A percentile compares a stretch with the other conserved stretches of the same genome.
Evolutionary conservation across 2,113 vertebrate genomes (phyloP).

Genomic region (Lontra canadensis): DNA sequence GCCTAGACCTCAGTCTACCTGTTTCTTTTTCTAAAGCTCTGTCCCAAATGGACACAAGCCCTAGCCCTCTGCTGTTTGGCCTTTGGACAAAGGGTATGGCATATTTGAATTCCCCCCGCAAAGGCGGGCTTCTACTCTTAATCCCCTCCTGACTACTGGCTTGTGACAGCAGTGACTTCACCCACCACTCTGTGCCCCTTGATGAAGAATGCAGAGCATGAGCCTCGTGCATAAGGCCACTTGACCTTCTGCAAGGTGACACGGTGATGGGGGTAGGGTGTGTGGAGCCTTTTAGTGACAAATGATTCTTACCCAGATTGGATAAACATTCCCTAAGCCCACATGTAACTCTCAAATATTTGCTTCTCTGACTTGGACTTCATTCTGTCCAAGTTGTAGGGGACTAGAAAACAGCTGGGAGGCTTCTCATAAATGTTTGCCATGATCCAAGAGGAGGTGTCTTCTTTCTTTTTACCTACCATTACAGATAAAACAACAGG

Average conservation of each 20-base stretch:
- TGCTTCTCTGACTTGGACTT: conserved; percentile 54
- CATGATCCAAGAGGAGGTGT: neutral
- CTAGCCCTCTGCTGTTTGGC: neutral
- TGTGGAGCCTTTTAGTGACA: conserved; percentile 50
- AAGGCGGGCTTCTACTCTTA: neutral
- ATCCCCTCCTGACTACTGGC: neutral
- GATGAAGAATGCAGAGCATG: conserved; percentile 70
- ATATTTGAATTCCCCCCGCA: neutral
- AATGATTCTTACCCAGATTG: conserved; percentile 53
- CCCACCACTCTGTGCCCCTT: neutral
- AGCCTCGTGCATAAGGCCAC: conserved; percentile 53
- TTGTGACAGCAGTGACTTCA: neutral
- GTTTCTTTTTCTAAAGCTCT: conserved; percentile 37
- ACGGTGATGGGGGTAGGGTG: neutral
- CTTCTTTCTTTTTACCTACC: neutral
- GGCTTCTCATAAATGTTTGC: conserved; percentile 29
- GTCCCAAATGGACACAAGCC: neutral
- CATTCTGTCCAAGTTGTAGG: conserved; percentile 33
- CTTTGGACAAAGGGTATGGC: neutral
- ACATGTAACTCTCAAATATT: conserved; percentile 64
- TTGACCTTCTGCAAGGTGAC: conserved; percentile 66
- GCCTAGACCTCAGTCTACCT: neutral
- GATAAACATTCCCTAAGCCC: conserved; percentile 71
- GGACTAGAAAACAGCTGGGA: conserved; percentile 58
- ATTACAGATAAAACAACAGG: conserved; percentile 48